These are phyloP conservation scores for Tichodroma muraria DNA, from an alignment of 2,113 vertebrate genomes.

Conservation along the genomic window DNA sequence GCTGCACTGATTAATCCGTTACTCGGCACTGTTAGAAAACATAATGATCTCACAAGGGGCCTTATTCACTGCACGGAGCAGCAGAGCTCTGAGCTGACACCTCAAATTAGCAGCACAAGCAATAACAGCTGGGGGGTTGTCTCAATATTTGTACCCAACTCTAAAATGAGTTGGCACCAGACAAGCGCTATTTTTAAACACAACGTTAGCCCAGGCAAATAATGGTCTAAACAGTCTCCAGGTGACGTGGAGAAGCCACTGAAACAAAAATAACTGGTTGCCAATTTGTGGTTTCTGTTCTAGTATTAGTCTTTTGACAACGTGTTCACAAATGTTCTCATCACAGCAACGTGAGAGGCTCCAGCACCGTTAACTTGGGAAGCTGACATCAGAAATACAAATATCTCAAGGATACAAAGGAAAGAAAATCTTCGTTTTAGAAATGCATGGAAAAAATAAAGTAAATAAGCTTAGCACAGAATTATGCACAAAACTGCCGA, in stretches of 20 bases:
- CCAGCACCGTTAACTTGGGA: background rate
- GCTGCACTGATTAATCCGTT: slow-evolving; percentile 68
- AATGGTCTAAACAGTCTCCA: slow-evolving; percentile 68
- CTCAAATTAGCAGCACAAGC: slow-evolving; percentile 73
- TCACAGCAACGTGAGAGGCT: background rate
- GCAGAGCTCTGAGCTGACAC: slow-evolving; percentile 60
- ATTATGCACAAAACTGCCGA: background rate
- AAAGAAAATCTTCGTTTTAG: background rate
- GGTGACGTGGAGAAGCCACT: slow-evolving; percentile 58
- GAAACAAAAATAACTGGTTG: slow-evolving; percentile 64
- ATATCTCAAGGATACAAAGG: background rate
- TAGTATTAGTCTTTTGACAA: background rate
- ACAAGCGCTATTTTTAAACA: slow-evolving; percentile 67
- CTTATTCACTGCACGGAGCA: slow-evolving; percentile 53
- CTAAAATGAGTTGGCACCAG: slow-evolving; percentile 58
- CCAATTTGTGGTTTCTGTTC: slow-evolving; percentile 40
- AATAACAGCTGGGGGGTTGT: slow-evolving; percentile 71
- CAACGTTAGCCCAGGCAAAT: slow-evolving; percentile 54
- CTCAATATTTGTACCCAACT: slow-evolving; percentile 74
- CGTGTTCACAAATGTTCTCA: background rate
- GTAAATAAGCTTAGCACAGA: background rate
- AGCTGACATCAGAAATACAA: background rate
- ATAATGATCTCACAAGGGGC: slow-evolving; percentile 68
- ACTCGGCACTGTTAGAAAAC: slow-evolving; percentile 62
- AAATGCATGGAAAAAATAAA: background rate